Conservation (phyloP, 1,140 invertebrate species). For the Drosophila truncata region DNA sequence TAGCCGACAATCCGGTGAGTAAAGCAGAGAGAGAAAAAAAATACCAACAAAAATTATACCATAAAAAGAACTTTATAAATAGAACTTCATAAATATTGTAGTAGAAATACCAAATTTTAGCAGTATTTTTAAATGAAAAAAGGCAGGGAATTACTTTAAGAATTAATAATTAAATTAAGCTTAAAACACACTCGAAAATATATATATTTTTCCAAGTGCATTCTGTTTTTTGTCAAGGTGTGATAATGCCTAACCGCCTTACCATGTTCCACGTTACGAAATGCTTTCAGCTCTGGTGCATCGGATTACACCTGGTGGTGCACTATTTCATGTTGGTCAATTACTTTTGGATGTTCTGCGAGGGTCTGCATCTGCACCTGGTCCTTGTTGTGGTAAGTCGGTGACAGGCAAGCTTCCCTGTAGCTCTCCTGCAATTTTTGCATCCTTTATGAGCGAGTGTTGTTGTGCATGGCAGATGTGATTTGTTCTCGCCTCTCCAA, state of each 20-base stretch:
- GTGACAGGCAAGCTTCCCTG: not conserved
- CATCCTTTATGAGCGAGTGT: slow-evolving; percentile 47
- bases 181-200: not conserved
- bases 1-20: slow-evolving; percentile 87
- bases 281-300: slow-evolving; percentile 90
- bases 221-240: not conserved
- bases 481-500: slow-evolving; percentile 46
- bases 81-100: no score
- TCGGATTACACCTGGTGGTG: slow-evolving; percentile 91
- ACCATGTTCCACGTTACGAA: not conserved
- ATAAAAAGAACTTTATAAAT: not conserved
- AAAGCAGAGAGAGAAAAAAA: slow-evolving; percentile 16
- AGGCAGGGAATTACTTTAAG: no score
- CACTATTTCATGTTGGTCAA: slow-evolving; percentile 95
- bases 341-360: slow-evolving; percentile 97
- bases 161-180: not conserved
- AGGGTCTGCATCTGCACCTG: slow-evolving; percentile 95
- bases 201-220: not conserved
- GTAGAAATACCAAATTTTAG: not conserved
- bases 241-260: slow-evolving; percentile 4
- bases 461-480: slow-evolving; percentile 56
- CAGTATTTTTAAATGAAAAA: not conserved
- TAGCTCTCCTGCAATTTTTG: slow-evolving; percentile 43
- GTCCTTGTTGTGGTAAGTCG: slow-evolving; percentile 89
- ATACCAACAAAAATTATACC: not conserved